phyloP scores from a whole-genome alignment of 2,888 invertebrate genomes.

The Drosophila cracens region DNA sequence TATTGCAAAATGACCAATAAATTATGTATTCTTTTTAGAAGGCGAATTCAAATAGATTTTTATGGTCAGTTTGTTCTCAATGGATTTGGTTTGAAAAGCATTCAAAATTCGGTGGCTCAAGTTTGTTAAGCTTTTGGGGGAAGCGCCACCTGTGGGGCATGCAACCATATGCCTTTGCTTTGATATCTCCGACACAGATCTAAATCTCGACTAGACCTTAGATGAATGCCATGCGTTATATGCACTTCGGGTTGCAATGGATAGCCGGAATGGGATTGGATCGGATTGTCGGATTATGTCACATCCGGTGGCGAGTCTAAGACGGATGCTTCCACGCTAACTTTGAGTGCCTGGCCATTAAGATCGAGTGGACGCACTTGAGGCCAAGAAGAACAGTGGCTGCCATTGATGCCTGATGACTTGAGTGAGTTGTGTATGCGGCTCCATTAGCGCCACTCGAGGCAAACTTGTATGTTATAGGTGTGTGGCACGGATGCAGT shows the following conservation, averaged over 20 bases:
- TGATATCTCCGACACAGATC: constrained; percentile 76
- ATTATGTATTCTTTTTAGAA: neutral
- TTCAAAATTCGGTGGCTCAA: constrained; percentile 18
- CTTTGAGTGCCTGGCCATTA: constrained; percentile 61
- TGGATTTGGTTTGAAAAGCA: constrained; percentile 12
- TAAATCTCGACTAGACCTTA: constrained; percentile 41
- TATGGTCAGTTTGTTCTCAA: neutral
- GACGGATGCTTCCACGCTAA: constrained; percentile 36
- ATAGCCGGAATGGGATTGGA: constrained; percentile 10
- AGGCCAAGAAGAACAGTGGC: constrained; percentile 50
- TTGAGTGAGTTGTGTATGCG: constrained; percentile 25
- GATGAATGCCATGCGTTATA: constrained; percentile 71
- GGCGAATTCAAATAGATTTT: neutral
- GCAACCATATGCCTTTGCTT: constrained; percentile 40
- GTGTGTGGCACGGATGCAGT: constrained; percentile 20
- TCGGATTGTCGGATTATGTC: constrained; percentile 64
- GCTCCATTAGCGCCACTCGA: constrained; percentile 65
- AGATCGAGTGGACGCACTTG: constrained; percentile 45
- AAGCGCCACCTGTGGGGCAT: constrained; percentile 75
- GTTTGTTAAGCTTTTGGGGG: constrained; percentile 10
- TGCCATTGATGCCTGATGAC: constrained; percentile 42
- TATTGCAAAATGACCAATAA: neutral
- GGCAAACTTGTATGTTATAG: constrained; percentile 22
- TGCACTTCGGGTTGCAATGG: constrained; percentile 53
- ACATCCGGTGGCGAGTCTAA: constrained; percentile 63